These are phyloP conservation scores for Dryadula phaetusa DNA, from an alignment of 2,888 invertebrate genomes.

Conservation along the genomic window DNA sequence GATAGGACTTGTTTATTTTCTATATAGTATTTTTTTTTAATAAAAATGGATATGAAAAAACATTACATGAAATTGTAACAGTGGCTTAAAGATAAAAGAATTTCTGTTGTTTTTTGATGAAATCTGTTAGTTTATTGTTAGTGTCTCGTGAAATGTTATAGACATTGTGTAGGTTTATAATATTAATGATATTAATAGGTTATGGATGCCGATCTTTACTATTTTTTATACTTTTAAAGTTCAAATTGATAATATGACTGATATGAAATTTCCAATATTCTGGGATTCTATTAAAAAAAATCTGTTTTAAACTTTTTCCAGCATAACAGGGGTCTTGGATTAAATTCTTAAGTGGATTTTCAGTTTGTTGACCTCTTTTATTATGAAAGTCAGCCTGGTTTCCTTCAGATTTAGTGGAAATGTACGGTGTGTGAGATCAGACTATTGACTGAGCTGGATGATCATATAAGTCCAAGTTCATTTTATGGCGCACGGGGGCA, in stretches of 20 bases:
- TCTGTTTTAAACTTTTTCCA: no score
- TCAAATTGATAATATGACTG: slow-evolving; percentile 10
- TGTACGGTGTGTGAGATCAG: no score
- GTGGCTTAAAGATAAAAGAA: slow-evolving; percentile 43
- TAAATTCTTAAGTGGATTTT: no score
- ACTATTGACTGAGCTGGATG: no score
- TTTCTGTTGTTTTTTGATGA: slow-evolving; percentile 52
- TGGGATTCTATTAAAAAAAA: no score
- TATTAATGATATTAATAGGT: slow-evolving; percentile 50
- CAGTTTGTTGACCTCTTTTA: no score
- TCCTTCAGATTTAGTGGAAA: no score
- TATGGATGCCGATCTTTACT: slow-evolving; percentile 41
- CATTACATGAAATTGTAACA: slow-evolving; percentile 51
- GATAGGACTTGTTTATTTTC: background rate
- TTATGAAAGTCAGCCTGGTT: no score
- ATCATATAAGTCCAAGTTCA: no score
- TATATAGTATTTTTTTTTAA: background rate
- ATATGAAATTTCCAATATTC: background rate
- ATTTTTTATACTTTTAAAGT: slow-evolving; percentile 26
- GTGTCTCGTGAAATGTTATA: slow-evolving; percentile 53
- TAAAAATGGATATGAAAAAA: background rate
- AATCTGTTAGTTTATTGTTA: slow-evolving; percentile 49
- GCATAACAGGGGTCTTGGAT: no score
- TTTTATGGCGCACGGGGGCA: no score
- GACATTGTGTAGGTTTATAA: slow-evolving; percentile 52